phyloP scores from a whole-genome alignment of 64 coral and sea anemone species.

The Actinia equina region DNA sequence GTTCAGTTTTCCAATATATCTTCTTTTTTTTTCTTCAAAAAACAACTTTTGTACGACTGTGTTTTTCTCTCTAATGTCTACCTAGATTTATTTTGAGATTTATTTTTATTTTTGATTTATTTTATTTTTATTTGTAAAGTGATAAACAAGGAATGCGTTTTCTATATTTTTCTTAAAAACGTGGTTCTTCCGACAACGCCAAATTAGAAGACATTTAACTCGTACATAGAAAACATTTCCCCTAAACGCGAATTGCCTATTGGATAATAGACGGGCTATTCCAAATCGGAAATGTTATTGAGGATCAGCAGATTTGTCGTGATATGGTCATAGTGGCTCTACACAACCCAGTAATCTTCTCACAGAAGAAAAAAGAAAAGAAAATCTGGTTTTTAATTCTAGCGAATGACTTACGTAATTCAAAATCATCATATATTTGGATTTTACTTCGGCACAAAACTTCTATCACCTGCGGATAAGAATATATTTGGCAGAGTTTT shows the following conservation, averaged over 20 bases:
- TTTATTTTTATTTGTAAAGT: too few species aligned
- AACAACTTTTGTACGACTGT: too few species aligned
- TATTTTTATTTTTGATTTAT: too few species aligned
- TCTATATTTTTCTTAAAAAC: background rate
- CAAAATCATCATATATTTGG: background rate
- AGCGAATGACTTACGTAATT: background rate
- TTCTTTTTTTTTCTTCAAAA: too few species aligned
- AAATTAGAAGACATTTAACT: background rate
- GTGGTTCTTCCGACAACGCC: background rate
- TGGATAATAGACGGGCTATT: slow-evolving; percentile 9
- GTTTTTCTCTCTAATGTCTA: background rate
- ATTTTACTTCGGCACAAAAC: background rate
- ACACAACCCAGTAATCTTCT: background rate
- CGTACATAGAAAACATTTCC: background rate
- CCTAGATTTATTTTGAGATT: too few species aligned
- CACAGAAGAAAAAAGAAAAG: background rate
- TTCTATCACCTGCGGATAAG: background rate
- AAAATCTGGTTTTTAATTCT: background rate
- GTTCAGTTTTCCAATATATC: background rate
- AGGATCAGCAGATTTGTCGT: background rate
- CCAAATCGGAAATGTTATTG: background rate
- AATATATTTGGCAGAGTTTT: background rate
- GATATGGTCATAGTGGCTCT: background rate
- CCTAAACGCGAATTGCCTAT: background rate
- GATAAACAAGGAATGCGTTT: background rate